phyloP scores from a whole-genome alignment of 2,888 invertebrate species.

The Drosophila limbata region DNA sequence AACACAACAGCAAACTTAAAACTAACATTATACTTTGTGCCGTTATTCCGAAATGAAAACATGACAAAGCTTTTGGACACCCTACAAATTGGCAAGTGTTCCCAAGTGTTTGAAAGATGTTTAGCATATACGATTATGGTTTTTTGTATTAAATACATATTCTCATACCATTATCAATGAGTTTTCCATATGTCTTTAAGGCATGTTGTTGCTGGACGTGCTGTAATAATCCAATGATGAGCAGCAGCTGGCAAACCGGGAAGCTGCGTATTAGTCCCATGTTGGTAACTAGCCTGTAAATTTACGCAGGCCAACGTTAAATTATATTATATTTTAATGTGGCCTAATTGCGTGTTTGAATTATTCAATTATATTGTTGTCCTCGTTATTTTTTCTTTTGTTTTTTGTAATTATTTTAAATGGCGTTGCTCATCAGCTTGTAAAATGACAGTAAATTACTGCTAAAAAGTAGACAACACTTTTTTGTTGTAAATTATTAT shows the following conservation, averaged over 20 bases:
- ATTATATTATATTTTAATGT: constrained; percentile 62
- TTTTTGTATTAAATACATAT: constrained; percentile 26
- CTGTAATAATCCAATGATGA: constrained; percentile 83
- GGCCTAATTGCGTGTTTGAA: constrained; percentile 64
- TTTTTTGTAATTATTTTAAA: constrained; percentile 72
- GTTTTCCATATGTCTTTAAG: constrained; percentile 31
- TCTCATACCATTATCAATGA: constrained; percentile 40
- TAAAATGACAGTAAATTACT: constrained; percentile 19
- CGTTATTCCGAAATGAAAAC: constrained; percentile 17
- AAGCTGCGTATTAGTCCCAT: constrained; percentile 83
- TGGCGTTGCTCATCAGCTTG: constrained; percentile 21
- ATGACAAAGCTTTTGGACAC: constrained; percentile 31
- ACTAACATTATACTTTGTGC: constrained; percentile 19
- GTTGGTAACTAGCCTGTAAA: constrained; percentile 58
- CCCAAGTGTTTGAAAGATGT: constrained; percentile 12
- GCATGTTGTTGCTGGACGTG: constrained; percentile 59
- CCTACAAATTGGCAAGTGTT: background rate
- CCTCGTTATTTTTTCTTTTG: constrained; percentile 15
- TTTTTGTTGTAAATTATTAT: constrained; percentile 3
- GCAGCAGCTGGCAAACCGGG: constrained; percentile 79
- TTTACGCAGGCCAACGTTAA: constrained; percentile 45
- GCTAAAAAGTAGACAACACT: constrained; percentile 59
- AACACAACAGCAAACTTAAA: constrained; percentile 13
- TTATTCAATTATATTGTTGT: constrained; percentile 72
- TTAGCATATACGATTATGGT: constrained; percentile 17